Base-by-base conservation (phyloP, 2,888 invertebrate species). In the Stictocephala bisonia region DNA sequence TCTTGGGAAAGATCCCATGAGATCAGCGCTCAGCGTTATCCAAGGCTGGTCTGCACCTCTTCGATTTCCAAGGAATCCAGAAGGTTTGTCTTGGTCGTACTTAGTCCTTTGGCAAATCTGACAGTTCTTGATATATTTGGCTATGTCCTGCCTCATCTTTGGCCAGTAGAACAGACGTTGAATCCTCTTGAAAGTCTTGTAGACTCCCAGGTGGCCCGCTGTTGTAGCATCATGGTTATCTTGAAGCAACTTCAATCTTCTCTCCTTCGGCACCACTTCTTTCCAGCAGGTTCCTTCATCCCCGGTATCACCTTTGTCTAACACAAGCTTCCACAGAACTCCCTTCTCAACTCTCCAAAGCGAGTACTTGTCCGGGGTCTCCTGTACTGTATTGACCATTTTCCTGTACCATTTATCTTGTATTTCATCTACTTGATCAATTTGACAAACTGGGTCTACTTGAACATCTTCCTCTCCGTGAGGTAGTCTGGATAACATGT, bases 1-100 rank as follows among this genome's bases (percentile, higher is more conserved):
- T 0, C 79, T 50, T 0, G 81, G 81, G 7, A 82, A 73, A 1
- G 81, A 81, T 9, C 80, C 81, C 15, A 83, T 75, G 0, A 82
- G 29, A 58, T 83, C 82, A 0, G 74, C 50, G 9, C 72, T 56
- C 40, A 78, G 6, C 35, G 50, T 71, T 1, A 20, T 26, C 64
- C 60, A 71, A 3, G 71, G 64, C 15, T 27, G 11, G 20, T 44
- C 22, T 6, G 15, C 50, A 20, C 27, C 22, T 64, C 58, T 15
- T 9, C 24, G 50, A 0, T 13, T 18, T 11, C 50, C 60, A 27
- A 71, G n/a, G 11, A 60, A 29, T 29, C 64, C 71, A 22, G 64
- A n/a, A 18, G 71, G 71, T 24, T 31, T 60, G 7, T 18, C 11
- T 13, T 51, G 35, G 13, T 44, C 48, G 11, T 7, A 51, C 15